These are phyloP conservation scores for Chirona hameri DNA, from an alignment of 2,888 invertebrate species.

Conservation along the genomic window DNA sequence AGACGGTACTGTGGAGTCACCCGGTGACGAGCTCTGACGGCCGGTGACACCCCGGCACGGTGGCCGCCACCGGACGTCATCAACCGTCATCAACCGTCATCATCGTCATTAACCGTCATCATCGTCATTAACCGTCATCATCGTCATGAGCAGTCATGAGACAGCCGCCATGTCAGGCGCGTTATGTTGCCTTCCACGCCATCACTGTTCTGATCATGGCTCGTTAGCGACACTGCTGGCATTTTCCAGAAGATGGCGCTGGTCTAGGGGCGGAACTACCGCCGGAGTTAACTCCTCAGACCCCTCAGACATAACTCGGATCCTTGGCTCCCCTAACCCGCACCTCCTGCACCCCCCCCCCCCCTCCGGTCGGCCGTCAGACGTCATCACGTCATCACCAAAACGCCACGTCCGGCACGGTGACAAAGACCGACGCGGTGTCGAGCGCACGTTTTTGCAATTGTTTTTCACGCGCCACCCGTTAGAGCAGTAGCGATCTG, in stretches of 20 bases:
- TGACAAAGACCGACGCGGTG: not conserved
- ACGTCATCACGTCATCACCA: not conserved
- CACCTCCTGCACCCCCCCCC: not conserved
- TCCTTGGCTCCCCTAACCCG: too few species aligned
- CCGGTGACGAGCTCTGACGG: too few species aligned
- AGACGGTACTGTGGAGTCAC: too few species aligned
- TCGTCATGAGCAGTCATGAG: too few species aligned
- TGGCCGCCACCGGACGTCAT: too few species aligned
- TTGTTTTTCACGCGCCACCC: slow-evolving; percentile 12
- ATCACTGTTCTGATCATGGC: too few species aligned
- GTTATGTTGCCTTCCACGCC: not conserved
- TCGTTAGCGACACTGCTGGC: not conserved
- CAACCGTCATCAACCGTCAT: too few species aligned
- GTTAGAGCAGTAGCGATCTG: not conserved
- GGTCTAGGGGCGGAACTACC: not conserved
- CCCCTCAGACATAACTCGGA: too few species aligned
- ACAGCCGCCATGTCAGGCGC: too few species aligned
- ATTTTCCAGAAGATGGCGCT: not conserved
- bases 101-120: too few species aligned
- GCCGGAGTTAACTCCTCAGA: not conserved
- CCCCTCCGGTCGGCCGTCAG: not conserved
- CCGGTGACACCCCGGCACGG: too few species aligned
- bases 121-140: too few species aligned
- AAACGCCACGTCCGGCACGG: not conserved
- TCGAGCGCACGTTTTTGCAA: not conserved